Conservation (phyloP, 2,113 vertebrate species). For the Xenotilapia flavipinnis region DNA sequence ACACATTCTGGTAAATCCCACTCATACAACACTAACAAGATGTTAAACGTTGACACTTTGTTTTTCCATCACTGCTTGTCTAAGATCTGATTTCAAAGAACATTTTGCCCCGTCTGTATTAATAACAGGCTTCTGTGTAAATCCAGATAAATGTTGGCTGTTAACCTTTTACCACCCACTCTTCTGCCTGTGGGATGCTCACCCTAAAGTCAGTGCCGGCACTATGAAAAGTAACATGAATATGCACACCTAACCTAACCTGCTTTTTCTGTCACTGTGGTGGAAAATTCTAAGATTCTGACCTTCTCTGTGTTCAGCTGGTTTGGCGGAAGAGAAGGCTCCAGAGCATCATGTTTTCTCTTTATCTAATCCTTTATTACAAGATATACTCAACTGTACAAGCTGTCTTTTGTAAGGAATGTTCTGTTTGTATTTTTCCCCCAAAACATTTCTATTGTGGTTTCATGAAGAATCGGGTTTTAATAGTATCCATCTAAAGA, state of each 20-base stretch:
- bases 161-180: neutral
- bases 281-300: neutral
- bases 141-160: neutral
- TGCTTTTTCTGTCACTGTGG: neutral
- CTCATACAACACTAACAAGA: neutral
- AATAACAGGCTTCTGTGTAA: neutral
- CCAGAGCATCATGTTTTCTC: neutral
- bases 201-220: neutral
- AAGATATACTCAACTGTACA: neutral
- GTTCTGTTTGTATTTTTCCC: neutral
- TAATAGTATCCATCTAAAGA: neutral
- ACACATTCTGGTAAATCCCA: neutral
- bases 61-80: neutral
- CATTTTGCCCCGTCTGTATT: neutral
- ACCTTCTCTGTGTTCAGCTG: neutral
- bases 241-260: neutral
- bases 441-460: neutral
- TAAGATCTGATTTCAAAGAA: neutral
- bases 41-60: neutral
- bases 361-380: neutral
- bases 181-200: neutral
- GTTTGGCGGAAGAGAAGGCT: neutral
- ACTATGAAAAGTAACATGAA: neutral
- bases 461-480: neutral
- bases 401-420: neutral